A percentile compares a stretch with the other conserved stretches of the same genome.
Evolutionary conservation across 1,140 invertebrate species (phyloP).

Genomic region (Zaprionus capensis): DNA sequence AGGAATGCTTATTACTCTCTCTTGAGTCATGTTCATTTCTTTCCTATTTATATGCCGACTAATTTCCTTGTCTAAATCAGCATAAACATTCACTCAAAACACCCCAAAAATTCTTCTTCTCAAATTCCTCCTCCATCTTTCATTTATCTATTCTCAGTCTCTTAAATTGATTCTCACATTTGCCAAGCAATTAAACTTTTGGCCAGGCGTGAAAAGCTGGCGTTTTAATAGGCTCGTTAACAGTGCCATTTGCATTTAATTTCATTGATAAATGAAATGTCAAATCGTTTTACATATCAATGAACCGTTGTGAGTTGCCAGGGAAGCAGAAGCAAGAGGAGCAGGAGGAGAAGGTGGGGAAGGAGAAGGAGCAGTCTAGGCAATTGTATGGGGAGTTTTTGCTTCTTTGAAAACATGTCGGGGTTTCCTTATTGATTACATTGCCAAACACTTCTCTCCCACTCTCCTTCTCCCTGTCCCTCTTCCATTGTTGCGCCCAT

Average conservation of each 20-base stretch:
- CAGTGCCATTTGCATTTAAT: conserved; percentile 58
- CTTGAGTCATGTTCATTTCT: too few relatives aligned
- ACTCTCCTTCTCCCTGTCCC: conserved; percentile 29
- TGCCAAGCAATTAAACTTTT: conserved; percentile 36
- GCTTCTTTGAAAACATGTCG: conserved; percentile 16
- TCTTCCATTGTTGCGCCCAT: conserved; percentile 67
- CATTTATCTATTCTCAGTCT: neutral
- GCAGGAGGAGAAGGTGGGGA: neutral
- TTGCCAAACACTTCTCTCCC: conserved; percentile 59
- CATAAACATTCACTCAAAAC: neutral
- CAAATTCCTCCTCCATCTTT: neutral
- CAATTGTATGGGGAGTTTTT: neutral
- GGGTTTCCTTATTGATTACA: conserved; percentile 63
- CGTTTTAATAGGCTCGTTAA: conserved; percentile 30
- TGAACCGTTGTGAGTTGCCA: conserved; percentile 50
- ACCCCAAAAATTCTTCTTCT: neutral
- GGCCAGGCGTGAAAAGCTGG: conserved; percentile 18
- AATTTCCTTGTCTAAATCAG: neutral
- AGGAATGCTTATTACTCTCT: too few relatives aligned
- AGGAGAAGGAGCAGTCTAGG: neutral
- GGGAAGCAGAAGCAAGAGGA: too few relatives aligned
- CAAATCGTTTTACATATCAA: conserved; percentile 77
- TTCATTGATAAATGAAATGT: conserved; percentile 76
- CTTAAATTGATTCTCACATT: conserved; percentile 27
- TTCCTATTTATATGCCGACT: fast-evolving